Evolutionary conservation across 2,113 vertebrate species (phyloP).

Genomic region (Dinomys branickii): DNA sequence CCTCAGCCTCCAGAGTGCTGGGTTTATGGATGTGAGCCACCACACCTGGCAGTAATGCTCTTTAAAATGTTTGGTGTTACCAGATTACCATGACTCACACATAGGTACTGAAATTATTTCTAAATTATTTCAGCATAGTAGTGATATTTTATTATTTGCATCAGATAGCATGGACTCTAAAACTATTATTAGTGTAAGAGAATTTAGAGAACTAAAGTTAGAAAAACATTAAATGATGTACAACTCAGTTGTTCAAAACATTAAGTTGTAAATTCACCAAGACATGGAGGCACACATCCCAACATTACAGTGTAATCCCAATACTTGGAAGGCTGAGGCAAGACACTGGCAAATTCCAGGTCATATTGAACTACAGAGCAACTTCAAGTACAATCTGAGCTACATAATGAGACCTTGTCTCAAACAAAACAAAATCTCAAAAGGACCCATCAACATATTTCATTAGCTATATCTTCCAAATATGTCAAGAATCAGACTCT

Average conservation of each 20-base stretch:
- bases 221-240: neutral
- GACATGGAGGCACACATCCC: neutral
- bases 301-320: too few relatives aligned
- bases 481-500: neutral
- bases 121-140: neutral
- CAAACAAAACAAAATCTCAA: neutral
- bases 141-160: neutral
- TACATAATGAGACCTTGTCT: neutral
- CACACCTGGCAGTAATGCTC: constrained; percentile 26
- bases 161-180: neutral
- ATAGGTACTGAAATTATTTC: neutral
- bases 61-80: constrained; percentile 25
- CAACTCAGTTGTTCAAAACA: neutral
- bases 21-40: too few relatives aligned
- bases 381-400: neutral
- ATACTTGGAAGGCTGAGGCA: neutral
- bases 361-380: neutral
- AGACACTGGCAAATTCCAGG: neutral
- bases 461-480: neutral
- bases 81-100: neutral
- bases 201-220: neutral
- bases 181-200: neutral
- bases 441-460: neutral
- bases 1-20: too few relatives aligned
- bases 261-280: neutral